Conservation (phyloP, 1,140 invertebrate genomes). For the Lepidurus arcticus region DNA sequence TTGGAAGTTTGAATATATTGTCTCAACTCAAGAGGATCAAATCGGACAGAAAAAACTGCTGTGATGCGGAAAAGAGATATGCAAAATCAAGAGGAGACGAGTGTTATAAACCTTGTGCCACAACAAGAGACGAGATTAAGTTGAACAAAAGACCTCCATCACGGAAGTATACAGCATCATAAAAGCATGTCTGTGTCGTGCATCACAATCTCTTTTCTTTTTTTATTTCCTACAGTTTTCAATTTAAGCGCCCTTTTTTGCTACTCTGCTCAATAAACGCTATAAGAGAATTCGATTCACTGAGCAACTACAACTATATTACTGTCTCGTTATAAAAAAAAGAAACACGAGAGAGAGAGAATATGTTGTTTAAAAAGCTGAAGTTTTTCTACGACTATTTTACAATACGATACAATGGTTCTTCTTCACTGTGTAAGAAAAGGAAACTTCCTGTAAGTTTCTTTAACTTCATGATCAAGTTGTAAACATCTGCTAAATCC, state of each 20-base stretch:
- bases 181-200: conserved; percentile 13
- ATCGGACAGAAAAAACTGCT: neutral
- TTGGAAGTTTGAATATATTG: too few species aligned
- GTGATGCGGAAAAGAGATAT: neutral
- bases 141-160: neutral
- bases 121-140: neutral
- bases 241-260: neutral
- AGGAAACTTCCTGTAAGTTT: neutral
- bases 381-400: neutral
- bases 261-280: neutral
- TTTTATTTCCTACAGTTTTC: neutral
- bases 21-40: neutral
- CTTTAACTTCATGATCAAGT: conserved; percentile 8
- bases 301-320: neutral
- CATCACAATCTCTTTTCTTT: neutral
- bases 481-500: conserved; percentile 4
- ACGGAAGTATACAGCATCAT: conserved; percentile 19
- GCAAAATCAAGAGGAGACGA: neutral
- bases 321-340: neutral
- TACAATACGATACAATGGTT: neutral
- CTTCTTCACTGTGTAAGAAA: neutral
- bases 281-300: neutral
- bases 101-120: neutral
- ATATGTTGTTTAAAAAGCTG: neutral
- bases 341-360: neutral